Base-by-base conservation (phyloP, 1,140 invertebrate species). In the Anagrus nilaparvatae region DNA sequence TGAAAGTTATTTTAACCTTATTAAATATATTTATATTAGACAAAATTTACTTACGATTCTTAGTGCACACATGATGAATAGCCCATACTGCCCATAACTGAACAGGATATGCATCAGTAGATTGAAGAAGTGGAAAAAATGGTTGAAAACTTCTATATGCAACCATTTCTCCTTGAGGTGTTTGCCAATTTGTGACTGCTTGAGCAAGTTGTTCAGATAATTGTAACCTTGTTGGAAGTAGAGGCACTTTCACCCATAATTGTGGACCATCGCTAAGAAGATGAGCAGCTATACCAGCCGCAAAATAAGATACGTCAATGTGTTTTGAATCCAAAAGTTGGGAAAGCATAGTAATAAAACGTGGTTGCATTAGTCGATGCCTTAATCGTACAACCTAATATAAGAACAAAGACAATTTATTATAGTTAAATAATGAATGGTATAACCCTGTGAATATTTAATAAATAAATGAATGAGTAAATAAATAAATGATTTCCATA, bases 1-100 rank as follows among this genome's bases (percentile, higher is more conserved):
- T n/a, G n/a, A n/a, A n/a, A n/a, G n/a, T n/a, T n/a, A n/a, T n/a
- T n/a, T n/a, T n/a, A n/a, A n/a, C 21, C 13, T 12, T 3, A 38
- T 14, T 9, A 38, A 38, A 25, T 16, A 20, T 19, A 35, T 16
- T 24, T 9, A 28, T 17, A 27, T 30, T 21, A n/a, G n/a, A 23
- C 0, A 36, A 46, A 31, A 46, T 13, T 30, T 37, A 67, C 72
- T 72, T 65, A 82, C 81, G 74, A 64, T 86, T 86, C 62, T 83
- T 85, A 7, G 78, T 79, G 56, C 82, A 85, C 25, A 88, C 85
- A 60, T 88, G 84, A 57, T 84, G 80, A 49, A 87, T 81, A 0
- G 84, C 84, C 84, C 84, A 88, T 7, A 84, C 75, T 21, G 84
- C 83, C 85, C 85, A 88, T 14, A 87, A 58, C 54, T 86, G 84